phyloP scores from a whole-genome alignment of 2,888 invertebrate genomes.

The Therioaphis trifolii region DNA sequence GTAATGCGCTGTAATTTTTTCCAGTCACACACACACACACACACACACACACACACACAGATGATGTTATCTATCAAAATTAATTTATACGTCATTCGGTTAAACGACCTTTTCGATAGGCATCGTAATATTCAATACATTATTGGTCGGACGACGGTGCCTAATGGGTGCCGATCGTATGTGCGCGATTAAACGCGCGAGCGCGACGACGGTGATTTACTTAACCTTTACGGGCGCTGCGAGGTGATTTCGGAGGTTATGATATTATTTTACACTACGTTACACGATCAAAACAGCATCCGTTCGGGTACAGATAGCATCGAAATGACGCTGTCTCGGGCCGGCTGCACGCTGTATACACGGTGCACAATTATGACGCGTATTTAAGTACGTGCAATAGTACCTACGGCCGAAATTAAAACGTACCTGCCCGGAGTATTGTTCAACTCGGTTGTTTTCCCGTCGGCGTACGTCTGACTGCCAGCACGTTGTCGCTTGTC shows the following conservation, averaged over 20 bases:
- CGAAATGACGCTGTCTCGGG: too few relatives aligned
- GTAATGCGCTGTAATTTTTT: too few relatives aligned
- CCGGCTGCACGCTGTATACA: too few relatives aligned
- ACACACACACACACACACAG: background rate
- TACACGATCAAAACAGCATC: background rate
- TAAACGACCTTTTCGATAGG: background rate
- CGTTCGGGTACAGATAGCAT: background rate
- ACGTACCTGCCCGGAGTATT: too few relatives aligned
- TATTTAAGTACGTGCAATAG: too few relatives aligned
- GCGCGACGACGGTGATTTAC: background rate
- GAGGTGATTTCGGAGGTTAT: background rate
- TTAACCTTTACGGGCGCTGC: background rate
- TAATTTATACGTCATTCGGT: background rate
- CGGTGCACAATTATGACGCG: background rate
- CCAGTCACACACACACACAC: background rate
- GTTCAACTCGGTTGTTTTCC: too few relatives aligned
- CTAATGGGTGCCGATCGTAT: background rate
- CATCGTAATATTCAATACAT: background rate
- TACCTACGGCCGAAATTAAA: too few relatives aligned
- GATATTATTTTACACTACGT: background rate
- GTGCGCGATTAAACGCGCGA: background rate
- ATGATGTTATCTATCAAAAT: background rate
- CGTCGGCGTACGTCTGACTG: too few relatives aligned
- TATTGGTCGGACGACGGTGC: background rate
- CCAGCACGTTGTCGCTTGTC: too few relatives aligned